A percentile compares a stretch with the other conserved stretches of the same genome.
Conservation (phyloP, 2,113 vertebrate species). For the Drymodes brunneopygia region DNA sequence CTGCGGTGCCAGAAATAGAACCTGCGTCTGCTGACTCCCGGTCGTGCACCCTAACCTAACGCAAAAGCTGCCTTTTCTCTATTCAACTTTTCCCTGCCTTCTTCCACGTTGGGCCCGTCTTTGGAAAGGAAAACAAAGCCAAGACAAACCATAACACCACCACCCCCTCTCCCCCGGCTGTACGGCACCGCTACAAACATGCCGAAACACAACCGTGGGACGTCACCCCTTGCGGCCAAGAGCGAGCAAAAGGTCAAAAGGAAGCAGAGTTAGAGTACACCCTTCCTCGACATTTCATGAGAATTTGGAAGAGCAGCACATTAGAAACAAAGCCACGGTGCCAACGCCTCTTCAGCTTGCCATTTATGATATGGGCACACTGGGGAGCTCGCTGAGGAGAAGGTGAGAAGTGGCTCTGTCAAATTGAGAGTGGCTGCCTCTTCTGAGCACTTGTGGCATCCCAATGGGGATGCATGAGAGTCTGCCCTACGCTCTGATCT, state of each 20-base stretch:
- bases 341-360: background rate
- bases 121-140: background rate
- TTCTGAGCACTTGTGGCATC: background rate
- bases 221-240: background rate
- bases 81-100: background rate
- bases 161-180: background rate
- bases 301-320: background rate
- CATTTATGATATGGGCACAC: background rate
- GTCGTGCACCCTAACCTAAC: background rate
- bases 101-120: background rate
- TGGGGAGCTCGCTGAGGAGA: background rate
- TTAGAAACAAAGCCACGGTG: background rate
- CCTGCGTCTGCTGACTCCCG: background rate
- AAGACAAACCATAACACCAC: background rate
- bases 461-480: background rate
- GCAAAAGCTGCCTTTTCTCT: background rate
- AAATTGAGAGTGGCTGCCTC: background rate
- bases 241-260: background rate
- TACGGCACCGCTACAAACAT: background rate
- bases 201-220: background rate
- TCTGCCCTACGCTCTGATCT: background rate
- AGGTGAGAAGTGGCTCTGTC: background rate
- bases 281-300: background rate
- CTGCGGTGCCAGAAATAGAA: conserved; percentile 41
- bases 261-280: background rate